Evolutionary conservation across 2,113 vertebrate genomes (phyloP).

Genomic region (Narcine bancroftii): DNA sequence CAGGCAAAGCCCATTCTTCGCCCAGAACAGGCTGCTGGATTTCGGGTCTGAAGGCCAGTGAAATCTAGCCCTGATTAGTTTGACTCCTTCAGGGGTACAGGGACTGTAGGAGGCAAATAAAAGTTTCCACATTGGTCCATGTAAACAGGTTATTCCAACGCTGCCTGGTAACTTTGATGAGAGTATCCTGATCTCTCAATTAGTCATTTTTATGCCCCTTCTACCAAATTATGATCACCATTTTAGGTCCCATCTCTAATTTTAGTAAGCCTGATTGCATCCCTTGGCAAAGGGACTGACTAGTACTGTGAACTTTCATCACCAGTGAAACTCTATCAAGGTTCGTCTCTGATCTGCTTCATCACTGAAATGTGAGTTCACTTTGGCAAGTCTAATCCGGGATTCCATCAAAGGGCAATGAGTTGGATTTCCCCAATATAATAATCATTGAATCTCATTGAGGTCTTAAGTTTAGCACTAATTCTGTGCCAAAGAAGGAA

Average conservation of each 20-base stretch:
- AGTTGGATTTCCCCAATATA: not conserved
- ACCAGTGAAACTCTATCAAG: slow-evolving; percentile 20
- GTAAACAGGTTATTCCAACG: not conserved
- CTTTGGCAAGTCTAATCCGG: not conserved
- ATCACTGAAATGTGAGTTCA: slow-evolving; percentile 19
- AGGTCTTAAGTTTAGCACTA: not conserved
- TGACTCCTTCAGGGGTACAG: too few species aligned
- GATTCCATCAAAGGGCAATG: not conserved
- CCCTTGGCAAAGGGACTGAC: not conserved
- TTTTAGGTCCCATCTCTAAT: not conserved
- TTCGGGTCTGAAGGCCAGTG: too few species aligned
- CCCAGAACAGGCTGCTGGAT: too few species aligned
- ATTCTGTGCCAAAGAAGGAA: too few species aligned
- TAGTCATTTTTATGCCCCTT: not conserved
- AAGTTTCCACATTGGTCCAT: not conserved
- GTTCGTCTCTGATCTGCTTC: not conserved
- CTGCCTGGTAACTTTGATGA: not conserved
- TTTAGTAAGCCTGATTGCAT: not conserved
- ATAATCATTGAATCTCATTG: too few species aligned
- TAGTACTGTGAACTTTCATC: not conserved
- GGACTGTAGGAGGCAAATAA: not conserved
- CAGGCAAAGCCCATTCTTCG: too few species aligned
- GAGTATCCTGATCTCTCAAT: not conserved
- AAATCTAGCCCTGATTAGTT: too few species aligned
- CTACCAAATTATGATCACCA: not conserved